Evolutionary conservation across 1,140 invertebrate species (phyloP).

Genomic region (Archivesica marissinica): DNA sequence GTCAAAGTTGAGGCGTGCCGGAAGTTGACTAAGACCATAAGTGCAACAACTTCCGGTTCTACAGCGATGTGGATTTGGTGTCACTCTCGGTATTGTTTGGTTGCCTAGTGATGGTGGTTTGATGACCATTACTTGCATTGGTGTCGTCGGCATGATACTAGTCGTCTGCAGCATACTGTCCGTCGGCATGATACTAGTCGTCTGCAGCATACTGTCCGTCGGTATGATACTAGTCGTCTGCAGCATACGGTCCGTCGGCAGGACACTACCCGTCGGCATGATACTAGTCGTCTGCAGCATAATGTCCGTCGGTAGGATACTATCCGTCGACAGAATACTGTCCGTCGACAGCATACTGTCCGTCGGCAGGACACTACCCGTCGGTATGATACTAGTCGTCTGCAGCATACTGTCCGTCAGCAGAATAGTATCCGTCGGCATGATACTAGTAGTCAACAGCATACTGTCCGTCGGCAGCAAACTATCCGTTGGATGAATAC

Average conservation of each 20-base stretch:
- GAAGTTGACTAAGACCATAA: constrained; percentile 30
- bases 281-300: background rate
- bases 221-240: background rate
- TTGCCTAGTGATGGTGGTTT: background rate
- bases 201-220: background rate
- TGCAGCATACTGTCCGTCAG: background rate
- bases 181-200: background rate
- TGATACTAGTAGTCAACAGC: background rate
- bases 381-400: background rate
- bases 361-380: too few species aligned
- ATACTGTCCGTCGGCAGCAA: background rate
- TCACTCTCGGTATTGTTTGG: background rate
- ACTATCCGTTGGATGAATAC: background rate
- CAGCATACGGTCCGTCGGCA: background rate
- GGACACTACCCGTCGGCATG: background rate
- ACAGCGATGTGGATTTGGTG: background rate
- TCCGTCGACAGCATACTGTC: background rate
- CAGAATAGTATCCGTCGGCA: background rate
- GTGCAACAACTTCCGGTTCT: constrained; percentile 38
- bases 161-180: background rate
- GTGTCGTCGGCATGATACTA: background rate
- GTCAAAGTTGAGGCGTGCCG: constrained; percentile 1
- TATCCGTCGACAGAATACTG: background rate
- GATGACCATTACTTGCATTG: background rate
- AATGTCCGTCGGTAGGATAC: background rate